Evolutionary conservation across 2,888 invertebrate genomes (phyloP).

Genomic region (Stenodema calcarata): DNA sequence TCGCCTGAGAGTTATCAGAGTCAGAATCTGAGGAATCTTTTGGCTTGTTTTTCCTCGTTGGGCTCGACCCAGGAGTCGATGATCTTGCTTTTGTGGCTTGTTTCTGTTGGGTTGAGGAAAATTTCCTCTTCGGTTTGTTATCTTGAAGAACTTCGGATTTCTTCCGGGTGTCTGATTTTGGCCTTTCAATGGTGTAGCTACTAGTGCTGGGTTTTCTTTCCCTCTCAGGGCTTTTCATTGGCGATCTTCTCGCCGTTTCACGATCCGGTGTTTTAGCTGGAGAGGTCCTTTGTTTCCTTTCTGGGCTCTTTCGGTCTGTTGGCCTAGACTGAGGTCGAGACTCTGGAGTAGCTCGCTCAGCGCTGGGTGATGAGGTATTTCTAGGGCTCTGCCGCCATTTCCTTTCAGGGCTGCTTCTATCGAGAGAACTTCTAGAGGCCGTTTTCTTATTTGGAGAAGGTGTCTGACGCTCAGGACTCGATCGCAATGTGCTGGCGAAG

Average conservation of each 20-base stretch:
- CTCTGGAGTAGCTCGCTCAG: background rate
- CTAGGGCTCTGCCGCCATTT: slow-evolving; percentile 52
- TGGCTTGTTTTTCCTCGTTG: slow-evolving; percentile 60
- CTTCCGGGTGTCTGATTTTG: slow-evolving; percentile 21
- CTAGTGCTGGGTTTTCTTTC: slow-evolving; percentile 56
- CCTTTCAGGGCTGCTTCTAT: slow-evolving; percentile 60
- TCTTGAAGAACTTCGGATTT: slow-evolving; percentile 40
- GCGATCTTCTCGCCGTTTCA: slow-evolving; percentile 55
- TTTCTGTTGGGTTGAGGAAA: slow-evolving; percentile 60
- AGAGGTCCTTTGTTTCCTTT: slow-evolving; percentile 43
- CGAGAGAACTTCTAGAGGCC: slow-evolving; percentile 56
- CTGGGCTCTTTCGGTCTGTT: background rate
- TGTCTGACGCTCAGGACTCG: slow-evolving; percentile 66
- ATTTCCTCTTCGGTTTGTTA: slow-evolving; percentile 56
- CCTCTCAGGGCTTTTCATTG: slow-evolving; percentile 52
- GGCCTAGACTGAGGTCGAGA: slow-evolving; percentile 11
- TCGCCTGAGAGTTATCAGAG: slow-evolving; percentile 57
- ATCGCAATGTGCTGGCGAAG: slow-evolving; percentile 75
- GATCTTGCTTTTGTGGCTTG: slow-evolving; percentile 58
- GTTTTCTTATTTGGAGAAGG: slow-evolving; percentile 57
- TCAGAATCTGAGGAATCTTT: slow-evolving; percentile 55
- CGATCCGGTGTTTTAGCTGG: slow-evolving; percentile 53
- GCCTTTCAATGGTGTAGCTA: slow-evolving; percentile 56
- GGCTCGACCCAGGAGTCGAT: slow-evolving; percentile 63
- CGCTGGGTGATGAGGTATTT: slow-evolving; percentile 51